Evolutionary conservation across 2,113 vertebrate species (phyloP), one percentile per base, ranked within the genome.

Genomic region (Scomber scombrus): DNA sequence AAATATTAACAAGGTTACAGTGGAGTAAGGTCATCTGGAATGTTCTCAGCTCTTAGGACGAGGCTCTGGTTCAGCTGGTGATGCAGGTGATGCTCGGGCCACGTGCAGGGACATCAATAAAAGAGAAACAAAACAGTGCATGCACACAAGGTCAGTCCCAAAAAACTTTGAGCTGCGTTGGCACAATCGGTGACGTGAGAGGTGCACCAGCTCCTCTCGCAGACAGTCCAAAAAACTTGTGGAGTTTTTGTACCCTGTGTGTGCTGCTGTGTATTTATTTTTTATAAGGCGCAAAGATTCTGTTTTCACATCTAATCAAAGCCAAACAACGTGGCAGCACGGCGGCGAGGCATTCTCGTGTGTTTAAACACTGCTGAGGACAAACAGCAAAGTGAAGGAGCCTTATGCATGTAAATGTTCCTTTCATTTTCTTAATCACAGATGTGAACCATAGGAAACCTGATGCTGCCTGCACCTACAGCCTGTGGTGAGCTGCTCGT

Each of bases 401-500:
- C 71, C 79, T 45, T 12, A 23, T 75, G 92, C 92, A 92, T 92
- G 85, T 81, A 91, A 93, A 95, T 93, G 87, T 90, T 82, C 86
- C 61, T 81, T 84, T 93, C 88, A 86, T 52, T 63, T 43, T 65
- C 82, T 75, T 88, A 85, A 91, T 89, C 80, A 81, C 75, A 85
- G 69, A 75, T 21, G 57, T 75, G 72, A 76, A 70, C 57, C 68
- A 70, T 76, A 75, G 54, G 77, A 55, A 82, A 71, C 50, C 78
- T 0, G 18, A 4, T 0, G 78, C 3, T 13, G 70, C 49, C 83
- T n/a, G 40, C 80, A 3, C 34, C 54, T 52, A 31, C 77, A 12
- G 58, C 50, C 73, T 29, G 77, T 70, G 6, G 67, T 34, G 65
- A 81, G 82, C 81, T 58, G 70, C 81, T 88, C 51, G 83, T 93